A percentile compares a stretch with the other conserved stretches of the same genome.
Evolutionary conservation across 2,797 vertebrate genomes (phyloP).

Genomic region (Sebastes oblongus): DNA sequence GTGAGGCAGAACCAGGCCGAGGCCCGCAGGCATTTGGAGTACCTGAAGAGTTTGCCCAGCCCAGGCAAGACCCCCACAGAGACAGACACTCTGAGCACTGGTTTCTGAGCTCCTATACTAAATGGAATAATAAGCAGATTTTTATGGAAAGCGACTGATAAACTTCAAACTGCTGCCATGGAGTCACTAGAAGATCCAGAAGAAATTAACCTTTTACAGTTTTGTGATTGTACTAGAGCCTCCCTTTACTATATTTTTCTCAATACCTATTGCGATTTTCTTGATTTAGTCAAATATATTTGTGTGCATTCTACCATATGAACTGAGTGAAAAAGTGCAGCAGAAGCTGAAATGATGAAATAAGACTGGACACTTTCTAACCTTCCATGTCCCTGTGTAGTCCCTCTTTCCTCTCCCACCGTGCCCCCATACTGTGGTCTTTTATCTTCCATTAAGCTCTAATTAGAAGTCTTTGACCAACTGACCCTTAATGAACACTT

Average conservation of each 20-base stretch:
- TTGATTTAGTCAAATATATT: neutral
- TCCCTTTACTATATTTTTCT: neutral
- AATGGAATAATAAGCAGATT: conserved; percentile 14
- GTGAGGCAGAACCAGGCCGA: conserved; percentile 84
- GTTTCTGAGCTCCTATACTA: conserved; percentile 69
- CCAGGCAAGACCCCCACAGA: conserved; percentile 71
- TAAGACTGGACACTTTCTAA: conserved; percentile 8
- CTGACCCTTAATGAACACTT: conserved; percentile 56
- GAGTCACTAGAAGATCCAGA: neutral
- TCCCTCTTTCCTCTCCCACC: conserved; percentile 3
- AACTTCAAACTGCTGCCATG: conserved; percentile 15
- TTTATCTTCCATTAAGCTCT: conserved; percentile 65
- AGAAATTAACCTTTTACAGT: conserved; percentile 13
- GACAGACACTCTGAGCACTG: conserved; percentile 81
- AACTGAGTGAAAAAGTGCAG: neutral
- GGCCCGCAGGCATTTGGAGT: conserved; percentile 79
- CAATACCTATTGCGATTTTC: neutral
- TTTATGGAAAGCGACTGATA: conserved; percentile 5
- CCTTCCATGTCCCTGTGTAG: conserved; percentile 2
- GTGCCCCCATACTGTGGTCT: conserved; percentile 1
- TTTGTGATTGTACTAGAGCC: conserved; percentile 5
- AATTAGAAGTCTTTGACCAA: conserved; percentile 61
- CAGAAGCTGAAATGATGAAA: conserved; percentile 21
- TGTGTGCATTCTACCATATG: neutral
- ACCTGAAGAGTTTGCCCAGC: conserved; percentile 83